phyloP scores from a whole-genome alignment of 35 echinoderm and acorn worm genomes.

The Nesometra sesokonis region DNA sequence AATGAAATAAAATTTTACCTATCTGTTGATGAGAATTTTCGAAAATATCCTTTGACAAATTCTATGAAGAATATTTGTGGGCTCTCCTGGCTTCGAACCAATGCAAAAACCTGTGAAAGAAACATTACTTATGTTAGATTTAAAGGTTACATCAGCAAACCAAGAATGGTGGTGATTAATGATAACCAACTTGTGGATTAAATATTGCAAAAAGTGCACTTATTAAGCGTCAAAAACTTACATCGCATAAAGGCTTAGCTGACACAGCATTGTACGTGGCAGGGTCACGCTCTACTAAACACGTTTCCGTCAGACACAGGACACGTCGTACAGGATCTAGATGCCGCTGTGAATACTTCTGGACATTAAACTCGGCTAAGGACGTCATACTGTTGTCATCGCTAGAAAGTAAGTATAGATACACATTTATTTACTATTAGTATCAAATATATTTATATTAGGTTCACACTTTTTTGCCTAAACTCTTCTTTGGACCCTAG shows the following conservation, averaged over 20 bases:
- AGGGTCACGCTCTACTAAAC: constrained; percentile 89
- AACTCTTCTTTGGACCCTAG: too few relatives aligned
- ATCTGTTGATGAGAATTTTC: constrained; percentile 87
- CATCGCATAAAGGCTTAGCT: constrained; percentile 85
- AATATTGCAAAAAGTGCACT: neutral
- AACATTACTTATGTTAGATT: neutral
- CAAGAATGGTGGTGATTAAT: too few relatives aligned
- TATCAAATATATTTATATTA: too few relatives aligned
- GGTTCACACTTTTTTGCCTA: too few relatives aligned
- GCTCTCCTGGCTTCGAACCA: constrained; percentile 63
- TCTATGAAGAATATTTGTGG: constrained; percentile 91
- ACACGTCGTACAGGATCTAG: constrained; percentile 53
- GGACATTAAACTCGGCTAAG: constrained; percentile 84
- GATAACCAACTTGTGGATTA: too few relatives aligned
- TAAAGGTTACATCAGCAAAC: too few relatives aligned
- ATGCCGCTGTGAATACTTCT: constrained; percentile 60
- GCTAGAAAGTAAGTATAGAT: constrained; percentile 26
- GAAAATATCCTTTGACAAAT: constrained; percentile 70
- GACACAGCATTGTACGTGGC: constrained; percentile 82
- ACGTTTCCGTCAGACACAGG: constrained; percentile 83
- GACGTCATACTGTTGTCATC: constrained; percentile 88
- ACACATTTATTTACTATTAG: neutral
- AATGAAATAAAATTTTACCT: constrained; percentile 24
- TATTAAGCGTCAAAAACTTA: constrained; percentile 20
- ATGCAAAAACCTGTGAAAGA: constrained; percentile 80